Percentiles rank a stretch among this genome's conserved stretches.
Evolutionary conservation across 2,888 invertebrate species (phyloP).

Genomic region (Physocephala rufipes): DNA sequence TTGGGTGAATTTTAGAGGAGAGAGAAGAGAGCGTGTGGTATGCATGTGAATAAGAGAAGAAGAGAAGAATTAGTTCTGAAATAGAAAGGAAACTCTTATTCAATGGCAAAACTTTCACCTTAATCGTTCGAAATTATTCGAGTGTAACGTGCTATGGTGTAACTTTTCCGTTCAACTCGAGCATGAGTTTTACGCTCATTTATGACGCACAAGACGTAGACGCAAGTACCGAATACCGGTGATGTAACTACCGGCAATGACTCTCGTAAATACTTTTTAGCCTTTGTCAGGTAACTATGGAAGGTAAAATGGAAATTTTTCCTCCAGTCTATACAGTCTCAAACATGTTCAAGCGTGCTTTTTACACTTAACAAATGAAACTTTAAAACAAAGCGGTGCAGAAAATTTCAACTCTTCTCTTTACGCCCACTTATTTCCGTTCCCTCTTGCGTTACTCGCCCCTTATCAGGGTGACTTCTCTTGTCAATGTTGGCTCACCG

Average conservation of each 20-base stretch:
- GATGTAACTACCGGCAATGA: background rate
- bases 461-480: too few relatives aligned
- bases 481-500: too few relatives aligned
- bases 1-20: too few relatives aligned
- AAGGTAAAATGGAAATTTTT: background rate
- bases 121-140: conserved; percentile 64
- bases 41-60: too few relatives aligned
- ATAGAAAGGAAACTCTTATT: conserved; percentile 57
- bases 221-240: background rate
- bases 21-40: too few relatives aligned
- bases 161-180: conserved; percentile 57
- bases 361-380: conserved; percentile 33
- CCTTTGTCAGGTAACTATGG: too few relatives aligned
- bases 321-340: background rate
- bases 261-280: conserved; percentile 5
- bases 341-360: conserved; percentile 9
- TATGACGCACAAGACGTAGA: background rate
- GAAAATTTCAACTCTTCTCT: conserved; percentile 39
- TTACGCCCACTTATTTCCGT: conserved; percentile 29
- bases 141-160: conserved; percentile 61
- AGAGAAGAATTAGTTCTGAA: too few relatives aligned
- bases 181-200: conserved; percentile 38
- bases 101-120: conserved; percentile 62
- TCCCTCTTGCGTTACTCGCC: too few relatives aligned
- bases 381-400: conserved; percentile 26